These are phyloP conservation scores for Mallotus villosus DNA, from an alignment of 2,797 vertebrate species.

Conservation along the genomic window DNA sequence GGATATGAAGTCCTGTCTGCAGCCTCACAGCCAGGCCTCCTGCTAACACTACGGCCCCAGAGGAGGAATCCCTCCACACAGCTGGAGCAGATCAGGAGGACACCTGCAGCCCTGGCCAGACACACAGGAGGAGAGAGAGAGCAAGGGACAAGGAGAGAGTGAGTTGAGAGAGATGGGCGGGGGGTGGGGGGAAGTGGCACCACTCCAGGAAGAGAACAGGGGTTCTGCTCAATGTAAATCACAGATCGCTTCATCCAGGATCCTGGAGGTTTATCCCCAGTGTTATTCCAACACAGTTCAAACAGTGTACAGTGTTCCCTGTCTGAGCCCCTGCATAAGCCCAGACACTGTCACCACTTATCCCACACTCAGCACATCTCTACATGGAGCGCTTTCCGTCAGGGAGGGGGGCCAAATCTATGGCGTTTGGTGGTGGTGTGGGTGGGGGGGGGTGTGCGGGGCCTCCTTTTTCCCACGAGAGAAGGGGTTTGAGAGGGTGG, in stretches of 20 bases:
- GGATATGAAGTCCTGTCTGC: too few relatives aligned
- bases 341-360: background rate
- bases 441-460: background rate
- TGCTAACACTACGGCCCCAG: background rate
- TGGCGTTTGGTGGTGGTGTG: background rate
- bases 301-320: too few relatives aligned
- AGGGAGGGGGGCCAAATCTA: background rate
- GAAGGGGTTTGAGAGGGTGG: background rate
- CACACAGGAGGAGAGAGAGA: background rate
- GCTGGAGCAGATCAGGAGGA: constrained; percentile 17
- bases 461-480: background rate
- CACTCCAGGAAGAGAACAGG: background rate
- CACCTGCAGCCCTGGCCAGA: constrained; percentile 2
- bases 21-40: background rate
- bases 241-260: background rate
- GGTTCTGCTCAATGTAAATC: constrained; percentile 2
- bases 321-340: too few relatives aligned
- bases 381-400: background rate
- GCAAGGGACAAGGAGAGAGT: background rate
- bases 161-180: background rate
- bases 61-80: constrained; percentile 13
- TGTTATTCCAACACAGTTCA: constrained; percentile 3
- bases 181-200: background rate
- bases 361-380: constrained; percentile 11
- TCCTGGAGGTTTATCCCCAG: background rate